phyloP scores from a whole-genome alignment of 2,888 invertebrate species.

The Agrotis segetum region DNA sequence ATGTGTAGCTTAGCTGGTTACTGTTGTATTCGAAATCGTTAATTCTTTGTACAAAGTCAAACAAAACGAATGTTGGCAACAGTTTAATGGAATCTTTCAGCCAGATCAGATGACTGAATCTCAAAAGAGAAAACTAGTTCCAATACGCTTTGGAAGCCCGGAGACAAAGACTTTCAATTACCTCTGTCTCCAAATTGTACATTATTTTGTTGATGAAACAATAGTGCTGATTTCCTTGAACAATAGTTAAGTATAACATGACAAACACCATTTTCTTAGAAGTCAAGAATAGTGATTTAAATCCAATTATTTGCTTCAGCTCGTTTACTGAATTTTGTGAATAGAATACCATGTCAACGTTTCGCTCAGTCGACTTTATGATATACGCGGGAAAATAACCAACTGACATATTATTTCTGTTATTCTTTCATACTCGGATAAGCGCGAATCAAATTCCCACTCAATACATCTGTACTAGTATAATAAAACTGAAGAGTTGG shows the following conservation, averaged over 20 bases:
- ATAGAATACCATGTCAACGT: slow-evolving; percentile 11
- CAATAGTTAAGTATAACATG: slow-evolving; percentile 11
- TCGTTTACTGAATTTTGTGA: slow-evolving; percentile 8
- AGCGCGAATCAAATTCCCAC: slow-evolving; percentile 43
- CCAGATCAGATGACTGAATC: slow-evolving; percentile 53
- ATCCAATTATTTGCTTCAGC: slow-evolving; percentile 15
- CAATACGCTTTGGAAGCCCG: slow-evolving; percentile 45
- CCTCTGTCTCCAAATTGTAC: slow-evolving; percentile 39
- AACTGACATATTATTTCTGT: slow-evolving; percentile 52
- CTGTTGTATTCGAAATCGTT: background rate
- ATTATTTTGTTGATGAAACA: slow-evolving; percentile 52
- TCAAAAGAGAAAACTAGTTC: slow-evolving; percentile 53
- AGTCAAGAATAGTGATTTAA: slow-evolving; percentile 3
- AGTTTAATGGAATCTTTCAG: slow-evolving; percentile 45
- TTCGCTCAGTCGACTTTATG: slow-evolving; percentile 51
- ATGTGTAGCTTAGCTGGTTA: background rate
- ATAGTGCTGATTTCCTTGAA: slow-evolving; percentile 20
- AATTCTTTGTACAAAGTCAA: slow-evolving; percentile 19
- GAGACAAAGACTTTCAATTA: slow-evolving; percentile 59
- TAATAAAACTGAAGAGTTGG: slow-evolving; percentile 4
- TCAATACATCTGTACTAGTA: slow-evolving; percentile 20
- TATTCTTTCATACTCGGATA: slow-evolving; percentile 50
- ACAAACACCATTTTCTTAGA: slow-evolving; percentile 8
- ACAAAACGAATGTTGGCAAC: slow-evolving; percentile 23
- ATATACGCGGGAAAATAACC: slow-evolving; percentile 58